Evolutionary conservation across 2,797 vertebrate species (phyloP).

Genomic region (Rhincodon typus): DNA sequence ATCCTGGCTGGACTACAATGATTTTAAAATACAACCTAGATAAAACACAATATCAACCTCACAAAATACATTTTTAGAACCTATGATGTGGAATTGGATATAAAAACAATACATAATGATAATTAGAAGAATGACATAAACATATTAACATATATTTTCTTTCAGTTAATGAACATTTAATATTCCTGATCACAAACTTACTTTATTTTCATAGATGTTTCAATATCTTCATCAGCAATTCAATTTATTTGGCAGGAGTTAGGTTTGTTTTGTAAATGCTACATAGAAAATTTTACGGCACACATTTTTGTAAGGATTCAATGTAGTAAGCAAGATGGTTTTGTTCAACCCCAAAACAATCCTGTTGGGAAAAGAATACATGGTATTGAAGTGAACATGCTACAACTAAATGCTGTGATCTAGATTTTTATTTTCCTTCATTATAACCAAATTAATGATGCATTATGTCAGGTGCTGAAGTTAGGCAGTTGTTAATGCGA

Average conservation of each 20-base stretch:
- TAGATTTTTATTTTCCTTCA: background rate
- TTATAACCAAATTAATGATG: background rate
- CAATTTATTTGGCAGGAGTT: background rate
- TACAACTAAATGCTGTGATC: background rate
- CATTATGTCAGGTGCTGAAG: background rate
- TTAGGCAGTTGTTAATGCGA: background rate
- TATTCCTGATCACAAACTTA: background rate
- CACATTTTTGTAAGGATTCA: background rate
- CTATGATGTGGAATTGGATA: background rate
- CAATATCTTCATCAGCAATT: background rate
- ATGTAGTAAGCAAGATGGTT: background rate
- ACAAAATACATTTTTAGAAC: background rate
- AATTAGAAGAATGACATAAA: conserved; percentile 32
- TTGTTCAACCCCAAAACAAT: background rate
- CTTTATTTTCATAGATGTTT: background rate
- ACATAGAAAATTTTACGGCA: no score
- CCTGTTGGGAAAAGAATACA: no score
- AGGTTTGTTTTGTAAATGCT: background rate
- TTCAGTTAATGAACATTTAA: background rate
- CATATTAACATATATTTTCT: background rate
- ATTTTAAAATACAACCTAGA: background rate
- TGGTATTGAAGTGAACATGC: background rate
- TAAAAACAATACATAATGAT: background rate
- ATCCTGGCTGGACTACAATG: background rate
- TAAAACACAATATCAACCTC: conserved; percentile 33